Evolutionary conservation across 2,113 vertebrate genomes (phyloP), one percentile per base, ranked within the genome.

Genomic region (Percina caprodes): DNA sequence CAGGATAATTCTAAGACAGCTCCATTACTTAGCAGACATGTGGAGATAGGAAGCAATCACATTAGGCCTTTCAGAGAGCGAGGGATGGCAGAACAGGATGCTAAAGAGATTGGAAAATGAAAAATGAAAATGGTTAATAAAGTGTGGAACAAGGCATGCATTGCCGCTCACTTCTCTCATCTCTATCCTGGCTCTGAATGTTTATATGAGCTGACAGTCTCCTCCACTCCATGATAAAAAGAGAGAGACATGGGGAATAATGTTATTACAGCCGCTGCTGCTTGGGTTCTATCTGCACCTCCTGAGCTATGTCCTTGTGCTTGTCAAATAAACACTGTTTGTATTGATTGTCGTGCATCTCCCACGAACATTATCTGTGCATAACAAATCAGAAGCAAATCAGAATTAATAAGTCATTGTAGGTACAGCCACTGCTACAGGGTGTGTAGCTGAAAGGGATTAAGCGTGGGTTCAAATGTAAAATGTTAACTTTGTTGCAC

Each of bases 51-150:
- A 74, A 52, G 51, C 71, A 74, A 80, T 89, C 12, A 62, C 42
- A 59, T 84, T 85, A 85, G 59, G 49, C 67, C 15, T 72, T 79
- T 85, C 61, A 82, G 56, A 78, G 61, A 75, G 73, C 45, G 8
- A 82, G 74, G 58, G 45, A 24, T 49, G 74, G 67, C 85, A 72
- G 56, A 86, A 74, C 48, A 46, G 60, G 67, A 66, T 49, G 48
- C 74, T 72, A 45, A 89, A 72, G 71, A 75, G 63, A 86, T 84
- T 67, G 72, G 35, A 68, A 69, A 69, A 46, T 75, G 51, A 80
- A 78, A 88, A 78, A 80, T 84, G 69, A 73, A 85, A 88, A 78
- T 39, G 80, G 69, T 86, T 89, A 86, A 88, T 88, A 85, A 84
- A 87, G 62, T 87, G 79, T 69, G 67, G 79, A 80, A 48, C 46